Percentiles rank a stretch among this genome's conserved stretches.
Conservation (phyloP, 1,140 invertebrate genomes). For the Achatina immaculata region DNA sequence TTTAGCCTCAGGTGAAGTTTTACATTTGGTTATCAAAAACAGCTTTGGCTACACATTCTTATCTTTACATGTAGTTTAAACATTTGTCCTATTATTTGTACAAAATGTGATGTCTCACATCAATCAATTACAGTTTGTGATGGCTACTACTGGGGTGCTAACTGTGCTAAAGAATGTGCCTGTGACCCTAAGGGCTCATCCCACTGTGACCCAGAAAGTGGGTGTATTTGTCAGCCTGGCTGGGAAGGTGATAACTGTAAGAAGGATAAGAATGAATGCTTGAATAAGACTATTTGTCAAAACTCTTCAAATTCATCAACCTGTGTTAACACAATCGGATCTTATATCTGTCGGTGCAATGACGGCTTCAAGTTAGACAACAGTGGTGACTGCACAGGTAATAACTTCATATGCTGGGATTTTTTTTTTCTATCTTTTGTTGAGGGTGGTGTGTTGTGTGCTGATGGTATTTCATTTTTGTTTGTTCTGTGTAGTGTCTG, state of each 20-base stretch:
- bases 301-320: background rate
- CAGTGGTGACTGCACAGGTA: background rate
- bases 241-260: constrained; percentile 34
- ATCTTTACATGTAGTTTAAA: no score
- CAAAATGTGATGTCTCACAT: no score
- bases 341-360: constrained; percentile 30
- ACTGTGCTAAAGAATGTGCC: constrained; percentile 29
- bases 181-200: constrained; percentile 12
- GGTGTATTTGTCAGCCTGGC: constrained; percentile 35
- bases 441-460: no score
- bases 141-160: constrained; percentile 12
- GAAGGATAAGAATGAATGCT: constrained; percentile 43
- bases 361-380: background rate
- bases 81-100: no score
- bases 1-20: no score
- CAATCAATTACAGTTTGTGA: constrained; percentile 24
- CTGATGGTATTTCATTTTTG: no score
- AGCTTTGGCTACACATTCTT: no score
- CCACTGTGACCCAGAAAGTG: constrained; percentile 23
- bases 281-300: background rate
- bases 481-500: no score
- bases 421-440: no score
- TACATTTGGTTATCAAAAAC: no score
- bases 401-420: no score
- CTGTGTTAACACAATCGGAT: constrained; percentile 31